Evolutionary conservation across 2,797 vertebrate species (phyloP).

Genomic region (Bufotes viridis): DNA sequence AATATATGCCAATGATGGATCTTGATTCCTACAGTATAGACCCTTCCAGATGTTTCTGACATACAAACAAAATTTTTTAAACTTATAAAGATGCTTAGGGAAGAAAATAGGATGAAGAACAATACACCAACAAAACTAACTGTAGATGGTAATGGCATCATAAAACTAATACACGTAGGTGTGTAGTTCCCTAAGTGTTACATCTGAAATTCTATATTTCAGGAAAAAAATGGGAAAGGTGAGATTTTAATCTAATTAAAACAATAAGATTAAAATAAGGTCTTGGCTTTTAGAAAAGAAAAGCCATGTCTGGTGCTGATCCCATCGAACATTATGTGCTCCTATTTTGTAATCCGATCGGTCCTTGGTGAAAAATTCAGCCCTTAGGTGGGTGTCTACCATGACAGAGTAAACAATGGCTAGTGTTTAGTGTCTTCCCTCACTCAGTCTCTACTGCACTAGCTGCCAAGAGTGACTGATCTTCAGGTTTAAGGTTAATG

Average conservation of each 20-base stretch:
- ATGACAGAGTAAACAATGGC: conserved; percentile 38
- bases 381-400: conserved; percentile 37
- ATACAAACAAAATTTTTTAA: not conserved
- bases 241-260: not conserved
- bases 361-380: conserved; percentile 18
- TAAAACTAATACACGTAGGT: not conserved
- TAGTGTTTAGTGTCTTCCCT: conserved; percentile 27
- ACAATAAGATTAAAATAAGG: not conserved
- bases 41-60: not conserved
- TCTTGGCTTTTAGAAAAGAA: not conserved
- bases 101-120: too few relatives aligned
- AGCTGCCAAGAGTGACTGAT: conserved; percentile 55
- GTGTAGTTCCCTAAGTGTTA: not conserved
- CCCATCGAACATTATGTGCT: not conserved
- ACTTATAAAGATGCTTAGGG: too few relatives aligned
- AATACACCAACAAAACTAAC: too few relatives aligned
- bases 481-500: conserved; percentile 52
- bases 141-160: not conserved
- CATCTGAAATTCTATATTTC: not conserved
- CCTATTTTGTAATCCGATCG: conserved; percentile 1
- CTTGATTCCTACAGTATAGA: not conserved
- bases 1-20: not conserved
- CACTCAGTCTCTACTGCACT: not conserved
- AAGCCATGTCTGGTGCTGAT: not conserved
- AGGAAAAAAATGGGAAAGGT: not conserved